Percentiles rank a stretch among this genome's conserved stretches.
These are phyloP conservation scores for Xerus inauris DNA, from an alignment of 2,113 vertebrate genomes.

Conservation along the genomic window DNA sequence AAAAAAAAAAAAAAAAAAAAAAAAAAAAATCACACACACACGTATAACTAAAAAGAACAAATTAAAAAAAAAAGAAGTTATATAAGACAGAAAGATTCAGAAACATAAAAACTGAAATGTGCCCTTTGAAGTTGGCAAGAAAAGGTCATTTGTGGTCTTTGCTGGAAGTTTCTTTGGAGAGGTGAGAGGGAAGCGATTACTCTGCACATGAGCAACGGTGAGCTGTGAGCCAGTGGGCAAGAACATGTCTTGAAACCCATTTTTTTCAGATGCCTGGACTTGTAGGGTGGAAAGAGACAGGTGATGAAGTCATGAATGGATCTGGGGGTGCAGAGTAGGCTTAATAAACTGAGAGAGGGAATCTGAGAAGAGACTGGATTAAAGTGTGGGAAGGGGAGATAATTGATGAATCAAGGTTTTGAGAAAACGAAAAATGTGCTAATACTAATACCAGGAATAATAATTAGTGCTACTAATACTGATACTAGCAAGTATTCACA, in stretches of 20 bases:
- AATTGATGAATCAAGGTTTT: neutral
- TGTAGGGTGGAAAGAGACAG: neutral
- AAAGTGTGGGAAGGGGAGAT: neutral
- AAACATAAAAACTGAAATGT: neutral
- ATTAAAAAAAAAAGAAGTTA: neutral
- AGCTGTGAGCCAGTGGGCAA: neutral
- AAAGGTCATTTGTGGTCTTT: neutral
- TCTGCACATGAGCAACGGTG: fast-evolving
- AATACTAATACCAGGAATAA: neutral
- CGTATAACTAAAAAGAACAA: too few relatives aligned
- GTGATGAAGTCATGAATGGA: neutral
- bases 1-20: too few relatives aligned
- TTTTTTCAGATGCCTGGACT: neutral
- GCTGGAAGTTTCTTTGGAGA: neutral
- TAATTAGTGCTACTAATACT: neutral
- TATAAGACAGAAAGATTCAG: neutral
- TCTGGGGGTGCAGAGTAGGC: neutral
- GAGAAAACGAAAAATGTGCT: neutral
- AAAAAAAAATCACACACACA: too few relatives aligned
- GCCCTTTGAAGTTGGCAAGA: neutral
- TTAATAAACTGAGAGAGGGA: neutral
- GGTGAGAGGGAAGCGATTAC: too few relatives aligned
- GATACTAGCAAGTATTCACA: neutral
- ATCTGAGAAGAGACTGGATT: neutral
- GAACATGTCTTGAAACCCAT: neutral